Percentiles rank a stretch among this genome's conserved stretches.
These are phyloP conservation scores for Mizuhopecten yessoensis DNA, from an alignment of 1,140 invertebrate species.

Conservation along the genomic window DNA sequence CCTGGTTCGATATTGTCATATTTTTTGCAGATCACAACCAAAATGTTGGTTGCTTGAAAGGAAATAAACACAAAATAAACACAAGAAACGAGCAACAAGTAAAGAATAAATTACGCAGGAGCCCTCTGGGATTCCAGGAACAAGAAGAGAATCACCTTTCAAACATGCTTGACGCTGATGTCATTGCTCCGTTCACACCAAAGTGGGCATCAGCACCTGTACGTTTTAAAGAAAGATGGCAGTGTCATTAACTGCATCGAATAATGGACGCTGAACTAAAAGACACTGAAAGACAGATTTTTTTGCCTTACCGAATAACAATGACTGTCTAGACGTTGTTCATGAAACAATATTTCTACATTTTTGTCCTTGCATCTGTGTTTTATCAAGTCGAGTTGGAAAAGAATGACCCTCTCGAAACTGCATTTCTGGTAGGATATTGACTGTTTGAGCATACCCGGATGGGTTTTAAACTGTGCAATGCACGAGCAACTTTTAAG, in stretches of 20 bases:
- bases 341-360: conserved; percentile 53
- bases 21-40: conserved; percentile 62
- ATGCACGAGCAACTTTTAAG: conserved; percentile 49
- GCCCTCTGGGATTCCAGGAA: conserved; percentile 52
- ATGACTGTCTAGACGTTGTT: conserved; percentile 74
- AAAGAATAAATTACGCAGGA: conserved; percentile 49
- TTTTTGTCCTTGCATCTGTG: conserved; percentile 49
- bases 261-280: conserved; percentile 83
- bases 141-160: conserved; percentile 57
- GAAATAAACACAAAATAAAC: conserved; percentile 61
- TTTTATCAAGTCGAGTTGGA: conserved; percentile 44
- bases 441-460: conserved; percentile 54
- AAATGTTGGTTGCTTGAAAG: conserved; percentile 61
- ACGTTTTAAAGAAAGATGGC: conserved; percentile 85
- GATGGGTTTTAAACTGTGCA: conserved; percentile 65
- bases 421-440: conserved; percentile 62
- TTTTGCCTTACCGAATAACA: conserved; percentile 85
- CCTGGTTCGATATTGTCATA: no score
- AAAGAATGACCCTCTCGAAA: conserved; percentile 61
- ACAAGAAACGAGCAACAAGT: conserved; percentile 56
- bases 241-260: conserved; percentile 84
- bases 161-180: conserved; percentile 61
- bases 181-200: conserved; percentile 59
- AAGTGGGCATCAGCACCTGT: conserved; percentile 66
- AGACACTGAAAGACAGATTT: conserved; percentile 82